A percentile compares a stretch with the other conserved stretches of the same genome.
These are phyloP conservation scores for Melanargia galathea DNA, from an alignment of 2,888 invertebrate species.

Conservation along the genomic window DNA sequence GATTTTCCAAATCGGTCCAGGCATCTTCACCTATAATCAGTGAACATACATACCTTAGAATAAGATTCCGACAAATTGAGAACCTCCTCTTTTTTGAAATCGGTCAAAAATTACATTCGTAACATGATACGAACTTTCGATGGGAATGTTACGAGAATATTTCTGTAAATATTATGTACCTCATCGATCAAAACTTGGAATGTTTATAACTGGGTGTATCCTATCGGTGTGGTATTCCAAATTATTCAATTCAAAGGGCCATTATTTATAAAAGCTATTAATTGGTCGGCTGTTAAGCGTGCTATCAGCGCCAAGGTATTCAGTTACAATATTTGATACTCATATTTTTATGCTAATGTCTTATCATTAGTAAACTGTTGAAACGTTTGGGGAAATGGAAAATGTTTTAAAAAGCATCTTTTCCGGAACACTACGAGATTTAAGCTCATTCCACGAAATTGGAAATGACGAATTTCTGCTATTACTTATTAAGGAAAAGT, in stretches of 20 bases:
- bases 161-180: not conserved
- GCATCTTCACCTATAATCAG: too few species aligned
- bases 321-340: constrained; percentile 12
- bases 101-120: not conserved
- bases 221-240: constrained; percentile 2
- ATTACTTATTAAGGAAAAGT: too few species aligned
- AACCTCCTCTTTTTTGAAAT: too few species aligned
- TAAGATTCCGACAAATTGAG: too few species aligned
- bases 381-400: not conserved
- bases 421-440: too few species aligned
- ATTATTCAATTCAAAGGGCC: constrained; percentile 7
- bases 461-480: too few species aligned
- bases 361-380: constrained; percentile 9
- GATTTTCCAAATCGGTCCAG: too few species aligned
- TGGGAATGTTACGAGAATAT: not conserved
- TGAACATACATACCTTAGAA: too few species aligned
- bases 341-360: not conserved
- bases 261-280: not conserved
- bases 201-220: not conserved
- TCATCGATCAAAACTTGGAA: constrained; percentile 1
- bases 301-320: constrained; percentile 1
- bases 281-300: not conserved
- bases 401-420: too few species aligned
- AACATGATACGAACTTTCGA: not conserved
- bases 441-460: too few species aligned